Conservation (phyloP, 2,888 invertebrate genomes). For the Melanchra persicariae region DNA sequence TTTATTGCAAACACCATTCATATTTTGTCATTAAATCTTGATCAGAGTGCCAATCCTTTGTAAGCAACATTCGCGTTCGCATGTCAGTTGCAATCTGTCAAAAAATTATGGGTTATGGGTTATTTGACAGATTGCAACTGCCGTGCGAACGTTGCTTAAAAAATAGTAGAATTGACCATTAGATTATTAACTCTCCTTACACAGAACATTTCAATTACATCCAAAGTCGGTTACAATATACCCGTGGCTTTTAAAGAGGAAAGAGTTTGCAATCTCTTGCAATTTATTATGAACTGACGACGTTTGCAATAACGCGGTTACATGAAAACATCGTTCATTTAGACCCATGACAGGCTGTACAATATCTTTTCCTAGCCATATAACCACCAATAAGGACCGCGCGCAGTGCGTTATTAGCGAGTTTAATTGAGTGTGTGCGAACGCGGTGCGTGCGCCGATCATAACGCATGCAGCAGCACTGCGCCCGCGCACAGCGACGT, state of each 20-base stretch:
- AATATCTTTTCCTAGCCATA: neutral
- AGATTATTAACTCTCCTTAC: neutral
- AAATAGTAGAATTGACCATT: no score
- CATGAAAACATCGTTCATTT: neutral
- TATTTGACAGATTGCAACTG: no score
- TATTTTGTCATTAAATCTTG: no score
- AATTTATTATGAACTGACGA: neutral
- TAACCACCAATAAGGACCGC: constrained; percentile 37
- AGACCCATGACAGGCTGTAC: neutral
- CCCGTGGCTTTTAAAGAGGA: no score
- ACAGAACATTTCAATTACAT: neutral
- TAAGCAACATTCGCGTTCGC: no score
- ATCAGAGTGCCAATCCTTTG: no score
- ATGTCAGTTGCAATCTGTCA: no score
- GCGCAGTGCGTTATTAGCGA: constrained; percentile 66
- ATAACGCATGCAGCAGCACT: constrained; percentile 68
- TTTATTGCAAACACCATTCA: no score
- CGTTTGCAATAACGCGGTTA: neutral
- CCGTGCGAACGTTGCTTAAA: no score
- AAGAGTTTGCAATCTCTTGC: neutral
- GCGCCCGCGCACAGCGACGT: constrained; percentile 65
- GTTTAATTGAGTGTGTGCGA: constrained; percentile 69
- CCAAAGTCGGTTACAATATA: neutral
- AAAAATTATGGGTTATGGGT: no score
- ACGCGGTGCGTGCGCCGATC: constrained; percentile 63